Base-by-base conservation (phyloP, 2,888 invertebrate species). In the Sinohyriopsis cumingii region DNA sequence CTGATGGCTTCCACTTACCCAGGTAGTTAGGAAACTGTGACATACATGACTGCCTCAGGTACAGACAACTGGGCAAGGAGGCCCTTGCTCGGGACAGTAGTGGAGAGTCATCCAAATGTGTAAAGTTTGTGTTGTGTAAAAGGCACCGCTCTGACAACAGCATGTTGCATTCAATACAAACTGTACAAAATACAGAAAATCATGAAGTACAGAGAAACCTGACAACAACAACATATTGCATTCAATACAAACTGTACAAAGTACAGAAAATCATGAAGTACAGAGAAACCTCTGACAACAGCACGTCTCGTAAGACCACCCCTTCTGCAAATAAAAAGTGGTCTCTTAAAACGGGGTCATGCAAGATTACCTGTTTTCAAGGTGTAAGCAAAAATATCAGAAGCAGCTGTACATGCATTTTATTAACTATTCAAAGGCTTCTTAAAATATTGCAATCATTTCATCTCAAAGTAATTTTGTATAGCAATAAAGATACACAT, bases 31-130 rank as follows among this genome's bases (percentile, higher is more conserved):
- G 74, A 71, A n/a, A 75, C 70, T 25, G 68, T 69, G 18, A 70
- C 65, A 33, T 77, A 65, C 20, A 74, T 66, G n/a, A 59, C 55
- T 45, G 68, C 62, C 76, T 70, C 15, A 87, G 78, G 45, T 70
- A 74, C 28, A 86, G 78, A 66, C 82, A 80, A 5, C 66, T 57
- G 6, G 87, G 87, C 20, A 85, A 69, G 1, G 84, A 81, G 7
- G 81, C 78, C 53, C 83, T 63, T 9, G 87, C 86, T 60, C 78
- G 75, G 9, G 80, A 76, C 33, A 81, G 73, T 20, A 85, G 77
- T 19, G 82, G 82, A 12, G 73, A 75, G 70, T 87, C 86, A 7
- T 62, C 63, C 12, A 86, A 71, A 57, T 79, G 73, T 1, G 68
- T 72, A 71, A 83, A 84, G 18, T 79, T 76, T 33, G 76, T 76